Base-by-base conservation (phyloP, 2,113 vertebrate species). In the Brachirus orientalis region DNA sequence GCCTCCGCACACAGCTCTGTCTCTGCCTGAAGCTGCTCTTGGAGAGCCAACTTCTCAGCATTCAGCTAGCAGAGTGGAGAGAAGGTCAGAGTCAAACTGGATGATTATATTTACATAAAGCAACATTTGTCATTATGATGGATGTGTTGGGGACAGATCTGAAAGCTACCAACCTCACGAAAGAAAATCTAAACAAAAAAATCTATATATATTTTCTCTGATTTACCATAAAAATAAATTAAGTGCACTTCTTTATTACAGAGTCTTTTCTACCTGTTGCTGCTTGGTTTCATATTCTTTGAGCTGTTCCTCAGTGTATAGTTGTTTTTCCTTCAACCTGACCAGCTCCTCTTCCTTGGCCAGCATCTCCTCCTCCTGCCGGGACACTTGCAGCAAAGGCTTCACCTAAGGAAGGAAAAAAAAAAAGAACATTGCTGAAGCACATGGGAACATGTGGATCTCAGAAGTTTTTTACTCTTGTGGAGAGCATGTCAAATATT, bases 11-110 rank as follows among this genome's bases (percentile, higher is more conserved):
- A 99, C 40, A 99, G 94, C 67, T 98, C 96, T 0, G 95, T 98
- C 89, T 99, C 97, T 0, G 97, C 98, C 90, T 97, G 97, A 36
- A 99, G 92, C 92, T 99, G 97, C 90, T 99, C 97, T 79, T 99
- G 97, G 44, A 99, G 94, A 63, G 96, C 96, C 75, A 91, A 1
- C 89, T 99, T 99, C 93, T 99, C 97, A 0, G 93, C 80, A 60
- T 89, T 88, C 50, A 99, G 88, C 98, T 99, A 33, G 3, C 3
- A 36, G 56, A 58, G 20, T 8, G 20, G 36, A 52, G 13, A 17
- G 35, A 50, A 8, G 7, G 38, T 22, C 4, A 67, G 17, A 37
- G 37, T 18, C n/a, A 72, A 13, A 40, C 8, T 10, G 11, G 12
- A 50, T 19, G 14, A 52, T 16, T 7, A 16, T 7, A 52, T 52